Evolutionary conservation across 2,113 vertebrate genomes (phyloP).

Genomic region (Xenopus borealis): DNA sequence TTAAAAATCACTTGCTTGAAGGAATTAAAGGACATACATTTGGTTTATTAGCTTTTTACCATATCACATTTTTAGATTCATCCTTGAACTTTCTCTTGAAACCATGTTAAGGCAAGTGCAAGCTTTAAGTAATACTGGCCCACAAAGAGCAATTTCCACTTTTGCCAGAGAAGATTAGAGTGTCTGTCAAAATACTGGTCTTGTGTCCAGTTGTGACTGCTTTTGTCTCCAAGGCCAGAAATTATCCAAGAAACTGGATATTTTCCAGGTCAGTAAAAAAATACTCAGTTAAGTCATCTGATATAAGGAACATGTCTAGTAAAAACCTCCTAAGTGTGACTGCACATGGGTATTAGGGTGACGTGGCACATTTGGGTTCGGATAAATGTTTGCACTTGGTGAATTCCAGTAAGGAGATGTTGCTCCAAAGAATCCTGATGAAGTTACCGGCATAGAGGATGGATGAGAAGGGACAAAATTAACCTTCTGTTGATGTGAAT

Average conservation of each 20-base stretch:
- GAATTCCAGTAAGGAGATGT: conserved; percentile 96
- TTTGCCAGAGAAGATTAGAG: conserved; percentile 59
- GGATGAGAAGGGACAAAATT: conserved; percentile 95
- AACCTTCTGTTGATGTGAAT: conserved; percentile 96
- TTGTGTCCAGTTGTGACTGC: conserved; percentile 61
- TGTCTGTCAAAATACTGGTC: conserved; percentile 48
- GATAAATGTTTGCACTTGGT: conserved; percentile 88
- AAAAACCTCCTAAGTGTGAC: conserved; percentile 96
- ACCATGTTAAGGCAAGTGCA: conserved; percentile 37
- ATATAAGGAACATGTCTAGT: conserved; percentile 68
- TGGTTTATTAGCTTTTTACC: conserved; percentile 41
- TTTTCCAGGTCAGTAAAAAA: conserved; percentile 1
- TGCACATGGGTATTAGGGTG: conserved; percentile 92
- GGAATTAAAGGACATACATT: conserved; percentile 29
- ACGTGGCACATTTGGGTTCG: conserved; percentile 87
- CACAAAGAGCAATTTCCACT: conserved; percentile 57
- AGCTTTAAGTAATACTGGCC: conserved; percentile 65
- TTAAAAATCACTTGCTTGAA: conserved; percentile 61
- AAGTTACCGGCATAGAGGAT: conserved; percentile 93
- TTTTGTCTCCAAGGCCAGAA: conserved; percentile 55
- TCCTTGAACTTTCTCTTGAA: conserved; percentile 37
- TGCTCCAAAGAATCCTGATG: conserved; percentile 94
- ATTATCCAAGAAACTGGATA: conserved; percentile 51
- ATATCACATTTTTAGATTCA: conserved; percentile 44
- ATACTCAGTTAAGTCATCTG: conserved; percentile 52